Conservation (phyloP, 2,113 vertebrate species). For the Apaloderma vittatum region DNA sequence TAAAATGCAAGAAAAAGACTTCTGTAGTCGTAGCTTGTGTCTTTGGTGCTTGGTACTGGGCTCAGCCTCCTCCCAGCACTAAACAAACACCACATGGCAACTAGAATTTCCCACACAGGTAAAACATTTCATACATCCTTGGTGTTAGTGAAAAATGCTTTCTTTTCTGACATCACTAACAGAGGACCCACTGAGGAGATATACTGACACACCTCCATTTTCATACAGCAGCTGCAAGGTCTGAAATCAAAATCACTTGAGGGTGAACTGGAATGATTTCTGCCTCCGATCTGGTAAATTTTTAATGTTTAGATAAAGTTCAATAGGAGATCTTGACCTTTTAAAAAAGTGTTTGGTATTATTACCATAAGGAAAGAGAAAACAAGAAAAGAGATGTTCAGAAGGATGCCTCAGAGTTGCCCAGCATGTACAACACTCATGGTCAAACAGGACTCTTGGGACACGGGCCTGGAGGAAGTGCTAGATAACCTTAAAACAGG, state of each 20-base stretch:
- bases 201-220: not conserved
- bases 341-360: not conserved
- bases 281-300: not conserved
- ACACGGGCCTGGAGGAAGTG: not conserved
- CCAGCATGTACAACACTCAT: not conserved
- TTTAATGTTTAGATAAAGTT: not conserved
- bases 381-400: not conserved
- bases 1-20: not conserved
- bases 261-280: not conserved
- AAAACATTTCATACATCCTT: not conserved
- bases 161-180: not conserved
- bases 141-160: not conserved
- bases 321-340: not conserved
- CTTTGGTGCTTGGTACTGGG: not conserved
- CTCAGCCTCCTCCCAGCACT: not conserved
- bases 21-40: not conserved
- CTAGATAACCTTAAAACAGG: not conserved
- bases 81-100: not conserved
- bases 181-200: not conserved
- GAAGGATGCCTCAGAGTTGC: not conserved
- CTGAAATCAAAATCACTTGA: not conserved
- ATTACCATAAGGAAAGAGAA: not conserved
- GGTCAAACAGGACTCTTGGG: not conserved
- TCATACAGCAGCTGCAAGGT: not conserved
- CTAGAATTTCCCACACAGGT: not conserved